These are phyloP conservation scores for Sebastes nivosus DNA, from an alignment of 2,797 vertebrate species.

Conservation along the genomic window DNA sequence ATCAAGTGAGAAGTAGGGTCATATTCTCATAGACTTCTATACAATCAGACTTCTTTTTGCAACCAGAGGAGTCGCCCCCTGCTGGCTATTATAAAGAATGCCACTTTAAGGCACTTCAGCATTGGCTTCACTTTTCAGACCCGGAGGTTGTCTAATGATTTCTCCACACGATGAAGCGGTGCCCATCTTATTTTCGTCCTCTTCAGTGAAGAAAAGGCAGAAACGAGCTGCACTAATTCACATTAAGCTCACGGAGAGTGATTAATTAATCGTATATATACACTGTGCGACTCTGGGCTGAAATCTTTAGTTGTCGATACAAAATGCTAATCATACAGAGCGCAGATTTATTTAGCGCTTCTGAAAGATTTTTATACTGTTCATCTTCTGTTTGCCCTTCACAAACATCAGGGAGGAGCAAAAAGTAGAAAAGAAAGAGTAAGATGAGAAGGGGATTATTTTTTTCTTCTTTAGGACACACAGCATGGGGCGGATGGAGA, in stretches of 20 bases:
- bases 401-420: constrained; percentile 4
- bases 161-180: not conserved
- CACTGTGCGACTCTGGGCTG: not conserved
- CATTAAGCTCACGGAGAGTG: not conserved
- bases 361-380: not conserved
- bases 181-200: not conserved
- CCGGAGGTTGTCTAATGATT: too few relatives aligned
- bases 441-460: constrained; percentile 19
- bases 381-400: constrained; percentile 32
- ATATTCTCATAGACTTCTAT: too few relatives aligned
- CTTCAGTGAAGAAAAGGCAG: not conserved
- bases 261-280: not conserved
- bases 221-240: not conserved
- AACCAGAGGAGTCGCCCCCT: too few relatives aligned
- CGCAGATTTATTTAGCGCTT: not conserved
- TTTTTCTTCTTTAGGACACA: constrained; percentile 1
- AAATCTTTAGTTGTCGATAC: not conserved
- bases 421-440: not conserved
- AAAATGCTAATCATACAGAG: not conserved
- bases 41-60: too few relatives aligned
- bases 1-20: too few relatives aligned
- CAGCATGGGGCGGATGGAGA: not conserved
- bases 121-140: too few relatives aligned
- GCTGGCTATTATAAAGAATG: too few relatives aligned
- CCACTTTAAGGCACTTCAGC: too few relatives aligned